Evolutionary conservation across 2,113 vertebrate species (phyloP).

Genomic region (Sylvietta virens): DNA sequence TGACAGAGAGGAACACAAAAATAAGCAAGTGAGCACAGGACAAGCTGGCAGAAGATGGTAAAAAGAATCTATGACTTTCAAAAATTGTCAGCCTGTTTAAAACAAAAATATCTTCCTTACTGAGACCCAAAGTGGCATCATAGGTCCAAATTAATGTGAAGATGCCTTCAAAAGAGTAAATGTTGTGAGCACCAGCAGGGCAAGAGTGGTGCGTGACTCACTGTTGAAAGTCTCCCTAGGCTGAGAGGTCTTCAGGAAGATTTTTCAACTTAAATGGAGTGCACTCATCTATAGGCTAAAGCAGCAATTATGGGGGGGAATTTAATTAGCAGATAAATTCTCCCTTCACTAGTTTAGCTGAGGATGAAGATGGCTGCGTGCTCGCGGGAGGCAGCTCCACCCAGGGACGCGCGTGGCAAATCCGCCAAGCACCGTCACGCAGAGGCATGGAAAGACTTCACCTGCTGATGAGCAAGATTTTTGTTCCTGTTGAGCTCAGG

Average conservation of each 20-base stretch:
- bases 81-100: not conserved
- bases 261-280: slow-evolving; percentile 72
- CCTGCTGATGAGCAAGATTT: not conserved
- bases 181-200: not conserved
- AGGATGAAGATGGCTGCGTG: slow-evolving; percentile 29
- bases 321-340: slow-evolving; percentile 66
- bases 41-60: not conserved
- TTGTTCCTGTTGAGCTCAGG: not conserved
- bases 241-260: slow-evolving; percentile 42
- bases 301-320: slow-evolving; percentile 59
- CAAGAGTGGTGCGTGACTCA: not conserved
- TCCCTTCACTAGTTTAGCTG: slow-evolving; percentile 33
- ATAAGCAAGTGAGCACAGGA: not conserved
- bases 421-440: accelerated
- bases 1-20: not conserved
- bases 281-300: slow-evolving; percentile 65
- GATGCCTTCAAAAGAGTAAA: not conserved
- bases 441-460: accelerated
- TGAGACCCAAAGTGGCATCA: not conserved
- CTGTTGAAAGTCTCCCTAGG: slow-evolving; percentile 27
- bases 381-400: not conserved
- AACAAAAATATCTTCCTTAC: not conserved
- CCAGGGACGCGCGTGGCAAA: not conserved
- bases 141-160: not conserved
- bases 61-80: not conserved